These are phyloP conservation scores for Saxidomus purpurata DNA, from an alignment of 1,140 invertebrate genomes.

Conservation along the genomic window DNA sequence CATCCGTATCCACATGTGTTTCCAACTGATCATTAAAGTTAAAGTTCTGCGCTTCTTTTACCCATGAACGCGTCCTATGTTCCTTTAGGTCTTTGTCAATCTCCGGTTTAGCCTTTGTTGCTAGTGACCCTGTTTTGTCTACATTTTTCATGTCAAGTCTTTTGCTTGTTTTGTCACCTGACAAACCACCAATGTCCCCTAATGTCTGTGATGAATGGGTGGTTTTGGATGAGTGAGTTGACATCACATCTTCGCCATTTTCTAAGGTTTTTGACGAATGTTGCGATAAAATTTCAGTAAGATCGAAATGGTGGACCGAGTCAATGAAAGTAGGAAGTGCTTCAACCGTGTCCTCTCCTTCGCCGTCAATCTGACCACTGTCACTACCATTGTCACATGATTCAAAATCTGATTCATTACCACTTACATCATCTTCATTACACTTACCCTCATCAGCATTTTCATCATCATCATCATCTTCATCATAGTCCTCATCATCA, in stretches of 20 bases:
- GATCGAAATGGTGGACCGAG: conserved; percentile 83
- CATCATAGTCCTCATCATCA: conserved; percentile 58
- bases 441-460: conserved; percentile 38
- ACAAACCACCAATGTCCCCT: conserved; percentile 74
- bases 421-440: not conserved
- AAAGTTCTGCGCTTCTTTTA: conserved; percentile 53
- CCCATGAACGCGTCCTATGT: conserved; percentile 49
- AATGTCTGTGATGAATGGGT: conserved; percentile 80
- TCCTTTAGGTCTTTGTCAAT: conserved; percentile 37
- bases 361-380: conserved; percentile 23
- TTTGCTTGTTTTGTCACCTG: conserved; percentile 7
- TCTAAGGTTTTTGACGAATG: conserved; percentile 80
- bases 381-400: not conserved
- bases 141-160: conserved; percentile 7
- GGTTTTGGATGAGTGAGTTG: conserved; percentile 76
- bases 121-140: not conserved
- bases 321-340: conserved; percentile 81
- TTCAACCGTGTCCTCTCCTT: conserved; percentile 28
- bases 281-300: conserved; percentile 83
- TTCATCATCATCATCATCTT: conserved; percentile 59
- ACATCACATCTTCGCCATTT: conserved; percentile 78
- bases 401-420: conserved; percentile 40
- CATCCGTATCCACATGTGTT: not conserved
- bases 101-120: not conserved
- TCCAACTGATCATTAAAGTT: conserved; percentile 51